phyloP scores from a whole-genome alignment of 2,113 vertebrate species.

The Bubo blakistoni region DNA sequence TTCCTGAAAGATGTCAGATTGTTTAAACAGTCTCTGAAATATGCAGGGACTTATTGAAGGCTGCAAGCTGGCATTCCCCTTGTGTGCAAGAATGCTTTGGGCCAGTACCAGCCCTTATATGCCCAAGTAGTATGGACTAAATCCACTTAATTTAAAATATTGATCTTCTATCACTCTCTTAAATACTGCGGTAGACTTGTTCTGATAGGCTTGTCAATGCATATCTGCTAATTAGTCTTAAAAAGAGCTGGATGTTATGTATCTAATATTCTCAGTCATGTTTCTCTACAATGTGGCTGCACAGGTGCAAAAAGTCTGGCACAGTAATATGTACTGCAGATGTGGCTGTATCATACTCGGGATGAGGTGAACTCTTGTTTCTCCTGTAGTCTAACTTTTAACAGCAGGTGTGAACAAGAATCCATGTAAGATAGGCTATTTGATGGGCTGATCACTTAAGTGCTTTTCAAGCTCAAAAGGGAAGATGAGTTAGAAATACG shows the following conservation, averaged over 20 bases:
- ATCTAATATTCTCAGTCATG: background rate
- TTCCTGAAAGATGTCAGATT: background rate
- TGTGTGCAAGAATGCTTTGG: background rate
- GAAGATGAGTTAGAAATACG: background rate
- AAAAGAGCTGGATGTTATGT: background rate
- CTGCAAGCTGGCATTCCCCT: background rate
- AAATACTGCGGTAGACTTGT: background rate
- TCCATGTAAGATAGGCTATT: background rate
- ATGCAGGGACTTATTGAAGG: background rate
- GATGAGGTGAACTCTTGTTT: background rate
- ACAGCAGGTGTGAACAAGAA: background rate
- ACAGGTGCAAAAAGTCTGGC: background rate
- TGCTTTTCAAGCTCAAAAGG: background rate
- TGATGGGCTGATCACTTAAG: background rate
- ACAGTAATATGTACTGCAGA: background rate
- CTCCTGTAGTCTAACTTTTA: background rate
- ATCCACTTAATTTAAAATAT: background rate
- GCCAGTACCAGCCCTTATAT: background rate
- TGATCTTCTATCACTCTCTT: background rate
- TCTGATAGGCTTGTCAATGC: background rate
- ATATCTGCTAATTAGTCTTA: background rate
- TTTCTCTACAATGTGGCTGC: background rate
- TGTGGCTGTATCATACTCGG: background rate
- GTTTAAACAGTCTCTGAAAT: background rate
- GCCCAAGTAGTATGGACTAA: background rate